phyloP scores from a whole-genome alignment of 2,797 vertebrate species.

The Pangasius sanitwongsei region DNA sequence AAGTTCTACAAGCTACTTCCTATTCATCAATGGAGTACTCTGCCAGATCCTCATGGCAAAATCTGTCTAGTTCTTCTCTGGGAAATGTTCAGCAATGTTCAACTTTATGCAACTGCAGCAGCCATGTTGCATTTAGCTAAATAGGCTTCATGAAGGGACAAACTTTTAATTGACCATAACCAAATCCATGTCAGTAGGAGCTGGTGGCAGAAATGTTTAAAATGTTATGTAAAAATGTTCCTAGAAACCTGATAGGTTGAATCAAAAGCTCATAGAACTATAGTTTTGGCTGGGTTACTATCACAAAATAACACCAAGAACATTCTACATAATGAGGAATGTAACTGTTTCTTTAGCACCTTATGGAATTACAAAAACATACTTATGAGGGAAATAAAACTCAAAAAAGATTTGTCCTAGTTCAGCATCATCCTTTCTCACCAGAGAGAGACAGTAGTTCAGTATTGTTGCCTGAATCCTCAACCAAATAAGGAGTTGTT shows the following conservation, averaged over 20 bases:
- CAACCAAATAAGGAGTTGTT: constrained; percentile 54
- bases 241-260: neutral
- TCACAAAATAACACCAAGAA: neutral
- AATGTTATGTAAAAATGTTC: neutral
- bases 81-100: neutral
- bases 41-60: neutral
- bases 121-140: neutral
- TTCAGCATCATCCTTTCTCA: neutral
- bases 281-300: neutral
- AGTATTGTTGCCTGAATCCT: constrained; percentile 13
- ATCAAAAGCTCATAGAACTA: neutral
- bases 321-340: neutral
- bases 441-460: neutral
- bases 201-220: neutral
- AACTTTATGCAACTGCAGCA: constrained; percentile 4
- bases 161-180: neutral
- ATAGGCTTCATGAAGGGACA: neutral
- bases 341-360: neutral
- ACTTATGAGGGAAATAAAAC: neutral
- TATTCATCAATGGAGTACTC: neutral
- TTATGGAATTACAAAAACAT: neutral
- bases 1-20: neutral
- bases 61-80: neutral
- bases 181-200: neutral
- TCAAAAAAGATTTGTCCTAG: neutral